Base-by-base conservation (phyloP, 2,797 vertebrate genomes). In the Xyrichtys novacula region DNA sequence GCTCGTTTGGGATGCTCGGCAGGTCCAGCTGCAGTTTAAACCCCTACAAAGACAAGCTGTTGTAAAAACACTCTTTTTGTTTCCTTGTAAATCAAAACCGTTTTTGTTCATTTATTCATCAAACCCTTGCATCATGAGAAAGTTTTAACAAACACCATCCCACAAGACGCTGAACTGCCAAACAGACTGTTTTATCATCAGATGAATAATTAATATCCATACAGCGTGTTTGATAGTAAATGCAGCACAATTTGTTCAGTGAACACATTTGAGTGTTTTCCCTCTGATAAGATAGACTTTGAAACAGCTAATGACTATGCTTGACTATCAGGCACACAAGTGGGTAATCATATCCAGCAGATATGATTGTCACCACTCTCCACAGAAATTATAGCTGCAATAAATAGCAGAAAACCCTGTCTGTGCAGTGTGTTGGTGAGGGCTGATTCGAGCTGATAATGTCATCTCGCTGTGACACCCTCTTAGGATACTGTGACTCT, bases 391-490 rank as follows among this genome's bases (percentile, higher is more conserved):
- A 84, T 56, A 72, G 66, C 56, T 44, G 53, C 65, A 69, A 77
- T 75, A 76, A 86, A 86, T 77, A 78, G 58, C 52, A 52, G 52
- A 65, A 48, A 74, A 65, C 32, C 63, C 65, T 69, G 53, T 59
- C 42, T 36, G 47, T 49, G 56, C 43, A 22, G 34, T 44, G 36
- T 71, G 67, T 68, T 46, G 14, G 57, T 47, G 65, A 59, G 58
- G 54, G 50, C 60, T 74, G 78, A 85, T 90, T 81, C 44, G 83
- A 80, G 78, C 40, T 32, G 70, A 84, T 82, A 85, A 83, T 71
- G 60, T 80, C 61, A 76, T 77, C 58, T 72, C 34, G 10, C 61
- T 60, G 52, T 66, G 73, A 74, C 77, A 67, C 55, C 47, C 43
- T 49, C 34, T 73, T 72, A 56, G 60, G 56, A 67, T 62, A 55